phyloP scores from a whole-genome alignment of 2,113 vertebrate genomes.

The Chamaetylas fuelleborni region DNA sequence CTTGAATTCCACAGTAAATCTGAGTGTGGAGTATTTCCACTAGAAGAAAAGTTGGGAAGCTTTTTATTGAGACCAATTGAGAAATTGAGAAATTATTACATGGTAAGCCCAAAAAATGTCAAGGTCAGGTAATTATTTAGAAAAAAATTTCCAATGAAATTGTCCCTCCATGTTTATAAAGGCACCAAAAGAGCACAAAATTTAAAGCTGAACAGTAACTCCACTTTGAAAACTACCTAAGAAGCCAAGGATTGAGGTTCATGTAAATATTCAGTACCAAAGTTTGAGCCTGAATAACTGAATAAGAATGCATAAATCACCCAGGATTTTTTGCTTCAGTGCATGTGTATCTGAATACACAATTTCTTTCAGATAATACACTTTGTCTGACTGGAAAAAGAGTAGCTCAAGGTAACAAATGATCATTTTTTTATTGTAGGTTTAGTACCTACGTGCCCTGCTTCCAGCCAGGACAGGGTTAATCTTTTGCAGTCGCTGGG shows the following conservation, averaged over 20 bases:
- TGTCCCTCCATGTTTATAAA: not conserved
- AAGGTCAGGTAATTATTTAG: not conserved
- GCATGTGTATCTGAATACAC: not conserved
- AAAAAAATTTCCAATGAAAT: not conserved
- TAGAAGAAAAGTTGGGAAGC: not conserved
- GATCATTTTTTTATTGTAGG: not conserved
- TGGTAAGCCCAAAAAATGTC: not conserved
- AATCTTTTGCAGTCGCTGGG: not conserved
- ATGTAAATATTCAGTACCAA: not conserved
- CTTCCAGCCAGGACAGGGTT: not conserved
- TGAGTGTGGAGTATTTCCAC: not conserved
- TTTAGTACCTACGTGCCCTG: not conserved
- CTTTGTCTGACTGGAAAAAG: not conserved
- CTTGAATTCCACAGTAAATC: conserved; percentile 28
- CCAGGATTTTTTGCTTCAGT: not conserved
- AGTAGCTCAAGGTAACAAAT: not conserved
- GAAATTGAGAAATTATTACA: not conserved
- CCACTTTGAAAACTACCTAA: not conserved
- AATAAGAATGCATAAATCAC: not conserved
- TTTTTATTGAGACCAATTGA: not conserved
- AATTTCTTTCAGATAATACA: not conserved
- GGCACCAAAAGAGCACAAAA: not conserved
- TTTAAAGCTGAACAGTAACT: not conserved
- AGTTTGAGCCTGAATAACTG: not conserved
- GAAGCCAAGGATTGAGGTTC: not conserved